Evolutionary conservation across 2,113 vertebrate species (phyloP), one percentile per base, ranked within the genome.

Genomic region (Barbus barbus): DNA sequence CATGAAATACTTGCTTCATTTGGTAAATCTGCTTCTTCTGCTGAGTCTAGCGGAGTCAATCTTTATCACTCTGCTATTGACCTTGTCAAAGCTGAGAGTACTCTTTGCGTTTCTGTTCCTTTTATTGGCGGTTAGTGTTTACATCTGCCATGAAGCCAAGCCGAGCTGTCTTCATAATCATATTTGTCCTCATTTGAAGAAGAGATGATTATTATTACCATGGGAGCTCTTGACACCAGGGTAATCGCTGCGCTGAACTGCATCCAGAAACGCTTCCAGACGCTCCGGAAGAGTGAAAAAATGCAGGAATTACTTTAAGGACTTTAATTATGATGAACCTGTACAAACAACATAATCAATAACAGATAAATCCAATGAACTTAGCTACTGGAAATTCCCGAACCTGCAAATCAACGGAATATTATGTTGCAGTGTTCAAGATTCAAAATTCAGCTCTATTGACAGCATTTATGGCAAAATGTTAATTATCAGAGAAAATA

Each of bases 131-230:
- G 74, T 28, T 63, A 11, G 33, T 67, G 73, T 75, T 88, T 88
- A 63, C 65, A 86, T 89, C 75, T 89, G 83, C 76, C 85, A 82
- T 77, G 67, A 87, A 84, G 83, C 56, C 44, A 58, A 82, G 51
- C 83, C 84, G 90, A 84, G 81, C 81, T 38, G 76, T 78, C 77
- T 78, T 61, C 41, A 87, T 86, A 87, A 87, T 83, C 83, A 87
- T 90, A 91, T 86, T 83, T 72, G 84, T 87, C 61, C 1, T 11
- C 63, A 24, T 88, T 83, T 80, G 86, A 73, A 51, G 36, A 38
- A 58, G 83, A 67, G 36, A 83, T 89, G 87, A 88, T 88, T 88
- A 76, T 87, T 67, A 44, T 88, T 89, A 86, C 83, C 88, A 82
- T 79, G 89, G 86, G 88, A 82, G 85, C 74, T 33, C 46, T 86